Evolutionary conservation across 2,113 vertebrate genomes (phyloP).

Genomic region (Rhinopithecus roxellana): DNA sequence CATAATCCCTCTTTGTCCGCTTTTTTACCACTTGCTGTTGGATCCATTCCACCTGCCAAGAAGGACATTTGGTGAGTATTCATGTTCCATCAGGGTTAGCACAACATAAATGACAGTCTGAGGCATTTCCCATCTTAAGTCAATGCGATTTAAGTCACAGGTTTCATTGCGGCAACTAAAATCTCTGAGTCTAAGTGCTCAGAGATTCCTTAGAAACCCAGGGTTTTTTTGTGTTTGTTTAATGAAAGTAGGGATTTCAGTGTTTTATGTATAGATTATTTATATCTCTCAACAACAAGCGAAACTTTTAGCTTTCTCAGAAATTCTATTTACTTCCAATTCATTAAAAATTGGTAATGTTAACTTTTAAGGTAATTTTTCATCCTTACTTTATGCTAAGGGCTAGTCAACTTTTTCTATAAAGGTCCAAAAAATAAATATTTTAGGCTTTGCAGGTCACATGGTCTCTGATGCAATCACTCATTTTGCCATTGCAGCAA

Average conservation of each 20-base stretch:
- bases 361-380: slow-evolving; percentile 16
- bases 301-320: neutral
- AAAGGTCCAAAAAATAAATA: neutral
- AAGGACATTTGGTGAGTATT: slow-evolving; percentile 72
- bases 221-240: neutral
- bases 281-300: neutral
- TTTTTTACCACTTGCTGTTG: slow-evolving; percentile 97
- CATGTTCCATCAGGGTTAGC: slow-evolving; percentile 33
- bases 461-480: neutral
- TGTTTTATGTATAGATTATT: neutral
- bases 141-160: neutral
- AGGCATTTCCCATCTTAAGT: slow-evolving; percentile 39
- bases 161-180: slow-evolving; percentile 48
- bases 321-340: neutral
- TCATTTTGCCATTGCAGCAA: neutral
- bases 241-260: neutral
- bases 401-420: neutral
- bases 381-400: neutral
- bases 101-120: slow-evolving; percentile 59
- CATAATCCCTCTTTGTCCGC: slow-evolving; percentile 98
- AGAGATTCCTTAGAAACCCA: neutral
- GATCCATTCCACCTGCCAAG: slow-evolving; percentile 97
- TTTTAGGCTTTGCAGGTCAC: neutral
- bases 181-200: neutral
- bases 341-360: neutral